Conservation (phyloP, 2,888 invertebrate species). For the Mimas tiliae region DNA sequence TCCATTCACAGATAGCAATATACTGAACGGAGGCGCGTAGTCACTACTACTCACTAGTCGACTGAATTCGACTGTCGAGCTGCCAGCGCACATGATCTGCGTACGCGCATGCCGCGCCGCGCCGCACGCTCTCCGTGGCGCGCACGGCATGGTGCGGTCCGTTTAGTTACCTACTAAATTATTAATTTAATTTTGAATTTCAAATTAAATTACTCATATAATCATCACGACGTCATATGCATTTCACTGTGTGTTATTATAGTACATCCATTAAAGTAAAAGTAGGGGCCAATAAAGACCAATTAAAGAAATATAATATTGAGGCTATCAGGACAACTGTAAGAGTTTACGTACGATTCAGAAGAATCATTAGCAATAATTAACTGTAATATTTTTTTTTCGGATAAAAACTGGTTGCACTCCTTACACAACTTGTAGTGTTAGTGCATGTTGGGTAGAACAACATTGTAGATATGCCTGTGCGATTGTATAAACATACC, state of each 20-base stretch:
- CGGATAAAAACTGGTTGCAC: too few species aligned
- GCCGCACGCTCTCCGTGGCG: slow-evolving; percentile 63
- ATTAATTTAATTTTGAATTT: slow-evolving; percentile 76
- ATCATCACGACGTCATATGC: too few species aligned
- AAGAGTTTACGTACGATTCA: neutral
- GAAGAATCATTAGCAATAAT: neutral
- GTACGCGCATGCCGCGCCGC: slow-evolving; percentile 70
- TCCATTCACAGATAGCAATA: slow-evolving; percentile 73
- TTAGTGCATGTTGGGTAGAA: too few species aligned
- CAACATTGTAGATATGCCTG: too few species aligned
- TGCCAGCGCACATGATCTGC: slow-evolving; percentile 49
- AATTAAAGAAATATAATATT: neutral
- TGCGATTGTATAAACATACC: too few species aligned
- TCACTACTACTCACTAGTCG: neutral
- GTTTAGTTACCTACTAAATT: slow-evolving; percentile 65
- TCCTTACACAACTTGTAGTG: too few species aligned
- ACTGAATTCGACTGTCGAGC: slow-evolving; percentile 27
- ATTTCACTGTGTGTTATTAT: neutral
- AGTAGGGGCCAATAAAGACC: too few species aligned
- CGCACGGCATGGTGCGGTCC: slow-evolving; percentile 56
- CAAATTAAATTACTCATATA: slow-evolving; percentile 35
- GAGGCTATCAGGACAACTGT: neutral
- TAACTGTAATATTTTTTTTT: neutral
- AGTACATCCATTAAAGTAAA: slow-evolving; percentile 3
- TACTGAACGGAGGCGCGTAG: slow-evolving; percentile 61